Conservation (phyloP, 1,140 invertebrate species). For the Drepana arcuata region DNA sequence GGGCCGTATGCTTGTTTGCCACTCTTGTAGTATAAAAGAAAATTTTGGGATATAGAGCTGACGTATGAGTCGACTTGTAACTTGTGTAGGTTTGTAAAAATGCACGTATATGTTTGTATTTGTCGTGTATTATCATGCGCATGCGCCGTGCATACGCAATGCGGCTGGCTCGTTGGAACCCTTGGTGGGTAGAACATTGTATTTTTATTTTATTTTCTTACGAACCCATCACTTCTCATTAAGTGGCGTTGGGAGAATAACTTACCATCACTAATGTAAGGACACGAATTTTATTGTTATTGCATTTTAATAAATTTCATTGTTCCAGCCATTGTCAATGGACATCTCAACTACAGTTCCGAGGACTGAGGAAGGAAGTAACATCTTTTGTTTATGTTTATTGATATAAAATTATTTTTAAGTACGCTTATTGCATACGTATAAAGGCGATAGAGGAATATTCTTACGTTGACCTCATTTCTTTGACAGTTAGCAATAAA, state of each 20-base stretch:
- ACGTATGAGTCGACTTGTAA: too few relatives aligned
- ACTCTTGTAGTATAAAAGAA: too few relatives aligned
- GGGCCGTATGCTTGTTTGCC: too few relatives aligned
- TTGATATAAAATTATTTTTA: constrained; percentile 29
- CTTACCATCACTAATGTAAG: constrained; percentile 67
- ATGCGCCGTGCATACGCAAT: constrained; percentile 57
- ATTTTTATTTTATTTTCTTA: constrained; percentile 68
- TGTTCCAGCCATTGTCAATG: constrained; percentile 47
- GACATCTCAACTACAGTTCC: constrained; percentile 36
- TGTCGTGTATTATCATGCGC: constrained; percentile 57
- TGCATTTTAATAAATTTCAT: constrained; percentile 71
- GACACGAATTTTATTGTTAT: constrained; percentile 71
- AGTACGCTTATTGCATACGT: constrained; percentile 14
- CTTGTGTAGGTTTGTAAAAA: constrained; percentile 9
- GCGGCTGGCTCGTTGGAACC: constrained; percentile 29
- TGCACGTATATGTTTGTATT: too few relatives aligned
- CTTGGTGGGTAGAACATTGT: constrained; percentile 54
- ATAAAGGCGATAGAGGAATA: neutral
- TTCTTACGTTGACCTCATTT: too few relatives aligned
- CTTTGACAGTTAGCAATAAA: too few relatives aligned
- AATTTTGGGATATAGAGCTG: too few relatives aligned
- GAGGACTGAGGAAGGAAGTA: constrained; percentile 57
- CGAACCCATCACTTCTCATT: constrained; percentile 71
- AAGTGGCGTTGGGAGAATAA: constrained; percentile 70
- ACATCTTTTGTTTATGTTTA: constrained; percentile 32